Evolutionary conservation across 2,113 vertebrate genomes (phyloP).

Genomic region (Riparia riparia): DNA sequence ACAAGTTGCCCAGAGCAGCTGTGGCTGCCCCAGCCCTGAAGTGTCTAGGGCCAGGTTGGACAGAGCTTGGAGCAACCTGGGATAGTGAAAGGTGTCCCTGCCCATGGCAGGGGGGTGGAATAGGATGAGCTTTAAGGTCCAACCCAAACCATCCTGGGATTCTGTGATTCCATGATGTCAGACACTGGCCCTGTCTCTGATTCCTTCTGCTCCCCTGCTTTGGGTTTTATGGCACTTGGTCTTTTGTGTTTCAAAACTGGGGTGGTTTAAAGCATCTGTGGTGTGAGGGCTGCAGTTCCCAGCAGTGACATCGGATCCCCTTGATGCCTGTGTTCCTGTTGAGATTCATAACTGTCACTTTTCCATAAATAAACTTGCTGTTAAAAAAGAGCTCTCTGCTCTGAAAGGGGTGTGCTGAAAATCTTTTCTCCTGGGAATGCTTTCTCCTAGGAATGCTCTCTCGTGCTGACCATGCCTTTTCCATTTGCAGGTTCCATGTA

Average conservation of each 20-base stretch:
- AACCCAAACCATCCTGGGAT: not conserved
- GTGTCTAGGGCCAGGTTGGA: not conserved
- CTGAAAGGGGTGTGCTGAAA: not conserved
- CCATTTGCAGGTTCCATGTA: constrained; percentile 78
- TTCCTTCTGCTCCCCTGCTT: not conserved
- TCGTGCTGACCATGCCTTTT: constrained; percentile 7
- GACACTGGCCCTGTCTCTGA: rapidly evolving
- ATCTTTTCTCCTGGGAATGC: not conserved
- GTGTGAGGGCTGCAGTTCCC: not conserved
- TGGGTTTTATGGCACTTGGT: not conserved
- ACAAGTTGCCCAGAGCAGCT: rapidly evolving
- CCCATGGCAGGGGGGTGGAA: not conserved
- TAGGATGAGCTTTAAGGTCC: not conserved
- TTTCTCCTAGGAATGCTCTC: not conserved
- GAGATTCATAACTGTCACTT: not conserved
- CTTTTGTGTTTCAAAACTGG: not conserved
- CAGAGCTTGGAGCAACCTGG: rapidly evolving
- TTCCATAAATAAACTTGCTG: not conserved
- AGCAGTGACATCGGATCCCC: not conserved
- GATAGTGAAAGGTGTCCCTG: not conserved
- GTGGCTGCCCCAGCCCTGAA: not conserved
- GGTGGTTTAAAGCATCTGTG: not conserved
- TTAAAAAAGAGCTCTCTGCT: not conserved
- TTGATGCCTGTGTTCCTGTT: not conserved
- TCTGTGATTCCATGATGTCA: not conserved